Base-by-base conservation (phyloP, 2,113 vertebrate species). In the Otus sunia region DNA sequence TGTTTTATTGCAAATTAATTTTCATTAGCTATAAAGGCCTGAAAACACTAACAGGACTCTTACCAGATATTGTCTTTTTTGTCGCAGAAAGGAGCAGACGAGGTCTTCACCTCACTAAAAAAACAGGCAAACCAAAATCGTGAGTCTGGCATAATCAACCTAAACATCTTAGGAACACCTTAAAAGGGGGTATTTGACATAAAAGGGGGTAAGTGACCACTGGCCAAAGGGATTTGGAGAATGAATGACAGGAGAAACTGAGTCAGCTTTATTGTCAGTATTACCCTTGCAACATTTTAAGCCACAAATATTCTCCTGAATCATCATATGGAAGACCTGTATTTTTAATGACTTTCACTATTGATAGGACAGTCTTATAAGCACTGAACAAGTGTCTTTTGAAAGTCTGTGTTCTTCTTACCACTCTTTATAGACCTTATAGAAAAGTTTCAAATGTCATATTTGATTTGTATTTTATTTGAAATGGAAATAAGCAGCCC, bases 401-500 rank as follows among this genome's bases (percentile, higher is more conserved):
- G 34, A 52, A 47, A 88, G 45, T 43, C 50, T 81, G 9, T 93
- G 30, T 45, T 94, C n/a, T 67, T 79, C 43, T 74, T 75, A 41
- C 16, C 18, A 7, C 6, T 86, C 58, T 86, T 87, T 79, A 39
- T 63, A 86, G 47, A 36, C 25, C 27, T 75, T 74, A 69, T 37
- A 43, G 32, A 67, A 82, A 93, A 95, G 26, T 89, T 91, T 92
- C 49, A 95, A 86, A 94, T 92, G 47, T 93, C 86, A 45, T 83
- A 94, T 89, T 71, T 92, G 32, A 73, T 72, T 75, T 67, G 56
- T 91, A 66, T 92, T 91, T 88, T 89, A 90, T 94, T 91, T 95
- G 74, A 93, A 94, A 87, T 88, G 80, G 80, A 96, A 93, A 97
- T 58, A 58, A 93, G 88, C 49, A 89, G 36, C 39, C 11, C 66